Evolutionary conservation across 35 echinoderm and acorn worm species (phyloP).

Genomic region (Patiria miniata): DNA sequence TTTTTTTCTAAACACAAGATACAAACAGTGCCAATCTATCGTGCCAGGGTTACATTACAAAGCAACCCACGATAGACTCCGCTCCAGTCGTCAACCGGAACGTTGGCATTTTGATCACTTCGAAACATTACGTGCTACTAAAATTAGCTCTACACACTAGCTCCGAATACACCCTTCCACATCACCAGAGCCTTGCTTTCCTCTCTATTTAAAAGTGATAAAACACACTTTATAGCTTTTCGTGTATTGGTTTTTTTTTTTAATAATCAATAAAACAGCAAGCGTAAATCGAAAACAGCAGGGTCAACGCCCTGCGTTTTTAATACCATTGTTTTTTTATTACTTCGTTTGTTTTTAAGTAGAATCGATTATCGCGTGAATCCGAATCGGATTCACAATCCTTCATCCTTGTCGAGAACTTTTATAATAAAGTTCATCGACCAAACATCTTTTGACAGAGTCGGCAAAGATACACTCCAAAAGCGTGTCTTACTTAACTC

Average conservation of each 20-base stretch:
- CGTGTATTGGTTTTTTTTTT: neutral
- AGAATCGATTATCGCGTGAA: neutral
- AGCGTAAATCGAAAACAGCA: constrained; percentile 15
- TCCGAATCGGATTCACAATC: too few species aligned
- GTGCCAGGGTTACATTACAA: neutral
- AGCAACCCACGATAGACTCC: neutral
- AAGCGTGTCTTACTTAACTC: too few species aligned
- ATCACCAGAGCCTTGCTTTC: constrained; percentile 9
- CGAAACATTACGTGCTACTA: constrained; percentile 25
- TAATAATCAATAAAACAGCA: constrained; percentile 22
- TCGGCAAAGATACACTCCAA: too few species aligned
- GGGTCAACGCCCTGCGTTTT: neutral
- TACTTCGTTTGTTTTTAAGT: neutral
- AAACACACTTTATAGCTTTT: constrained; percentile 16
- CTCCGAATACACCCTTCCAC: constrained; percentile 1
- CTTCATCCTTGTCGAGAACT: too few species aligned
- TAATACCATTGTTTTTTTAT: constrained; percentile 16
- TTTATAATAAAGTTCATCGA: too few species aligned
- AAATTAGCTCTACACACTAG: constrained; percentile 8
- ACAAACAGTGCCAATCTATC: neutral
- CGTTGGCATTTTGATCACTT: neutral
- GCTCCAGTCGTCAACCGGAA: neutral
- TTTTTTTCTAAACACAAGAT: constrained; percentile 4
- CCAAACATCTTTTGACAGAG: too few species aligned
- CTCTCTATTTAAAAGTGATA: constrained; percentile 8